Evolutionary conservation across 2,888 invertebrate genomes (phyloP).

Genomic region (Troides aeacus): DNA sequence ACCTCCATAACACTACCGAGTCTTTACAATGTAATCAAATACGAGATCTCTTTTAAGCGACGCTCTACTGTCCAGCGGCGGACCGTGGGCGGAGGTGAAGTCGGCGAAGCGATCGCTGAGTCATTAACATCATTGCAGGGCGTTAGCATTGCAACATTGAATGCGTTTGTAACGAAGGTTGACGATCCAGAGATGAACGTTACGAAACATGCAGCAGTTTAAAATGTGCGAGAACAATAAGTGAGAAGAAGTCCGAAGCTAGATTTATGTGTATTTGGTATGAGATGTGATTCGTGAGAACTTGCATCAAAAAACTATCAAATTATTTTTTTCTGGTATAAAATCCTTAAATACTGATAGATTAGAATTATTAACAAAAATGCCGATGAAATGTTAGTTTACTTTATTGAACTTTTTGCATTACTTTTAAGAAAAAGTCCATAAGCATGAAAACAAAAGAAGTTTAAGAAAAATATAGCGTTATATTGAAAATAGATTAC

Average conservation of each 20-base stretch:
- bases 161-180: conserved; percentile 5
- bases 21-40: conserved; percentile 25
- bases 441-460: not conserved
- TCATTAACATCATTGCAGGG: conserved; percentile 10
- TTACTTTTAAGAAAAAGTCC: not conserved
- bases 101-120: conserved; percentile 1
- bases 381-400: too few relatives aligned
- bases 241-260: too few relatives aligned
- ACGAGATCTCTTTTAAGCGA: conserved; percentile 12
- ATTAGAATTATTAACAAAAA: too few relatives aligned
- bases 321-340: too few relatives aligned
- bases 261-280: too few relatives aligned
- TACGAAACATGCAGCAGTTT: not conserved
- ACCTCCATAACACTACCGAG: conserved; percentile 16
- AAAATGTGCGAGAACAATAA: not conserved
- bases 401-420: too few relatives aligned
- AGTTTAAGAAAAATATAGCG: not conserved
- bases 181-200: not conserved
- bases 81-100: conserved; percentile 5
- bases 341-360: too few relatives aligned
- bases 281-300: too few relatives aligned
- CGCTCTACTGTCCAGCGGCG: not conserved
- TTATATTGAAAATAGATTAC: conserved; percentile 8
- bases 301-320: too few relatives aligned
- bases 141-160: conserved; percentile 11